Evolutionary conservation across 2,888 invertebrate species (phyloP).

Genomic region (Cremastinae sp.): DNA sequence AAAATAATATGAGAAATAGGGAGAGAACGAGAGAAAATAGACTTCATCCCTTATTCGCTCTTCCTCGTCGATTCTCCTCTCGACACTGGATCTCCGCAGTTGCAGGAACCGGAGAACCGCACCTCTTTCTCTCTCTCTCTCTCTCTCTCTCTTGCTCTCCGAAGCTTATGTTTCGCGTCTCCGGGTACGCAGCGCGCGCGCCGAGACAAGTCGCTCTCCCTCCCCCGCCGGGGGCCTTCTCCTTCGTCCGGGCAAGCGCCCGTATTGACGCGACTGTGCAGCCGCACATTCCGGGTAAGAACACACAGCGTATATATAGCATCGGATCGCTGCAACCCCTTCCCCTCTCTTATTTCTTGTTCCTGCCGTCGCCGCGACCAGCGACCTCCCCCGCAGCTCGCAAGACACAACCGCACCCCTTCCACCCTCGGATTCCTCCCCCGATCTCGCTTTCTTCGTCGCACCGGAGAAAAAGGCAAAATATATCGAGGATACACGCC

Average conservation of each 20-base stretch:
- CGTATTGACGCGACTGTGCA: constrained; percentile 77
- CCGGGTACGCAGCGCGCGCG: constrained; percentile 51
- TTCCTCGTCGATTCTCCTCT: constrained; percentile 46
- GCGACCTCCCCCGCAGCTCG: constrained; percentile 38
- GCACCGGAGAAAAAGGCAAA: constrained; percentile 28
- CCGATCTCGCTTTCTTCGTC: constrained; percentile 17
- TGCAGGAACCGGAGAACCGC: constrained; percentile 51
- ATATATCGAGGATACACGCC: constrained; percentile 8
- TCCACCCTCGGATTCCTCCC: constrained; percentile 26
- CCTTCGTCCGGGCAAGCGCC: constrained; percentile 67
- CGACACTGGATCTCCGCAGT: constrained; percentile 49
- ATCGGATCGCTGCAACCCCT: constrained; percentile 38
- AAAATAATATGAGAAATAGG: no score
- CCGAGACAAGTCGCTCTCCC: constrained; percentile 51
- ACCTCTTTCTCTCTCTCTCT: constrained; percentile 44
- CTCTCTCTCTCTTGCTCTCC: constrained; percentile 7
- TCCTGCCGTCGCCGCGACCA: constrained; percentile 28
- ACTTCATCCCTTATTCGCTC: constrained; percentile 57
- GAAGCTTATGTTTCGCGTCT: constrained; percentile 30
- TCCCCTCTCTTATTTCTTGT: neutral
- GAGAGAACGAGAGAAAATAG: constrained; percentile 19
- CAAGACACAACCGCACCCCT: constrained; percentile 57
- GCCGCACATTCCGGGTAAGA: constrained; percentile 72
- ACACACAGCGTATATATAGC: constrained; percentile 66
- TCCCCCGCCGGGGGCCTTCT: constrained; percentile 58